phyloP scores from a whole-genome alignment of 2,888 invertebrate species.

The Drosophila bunnanda region DNA sequence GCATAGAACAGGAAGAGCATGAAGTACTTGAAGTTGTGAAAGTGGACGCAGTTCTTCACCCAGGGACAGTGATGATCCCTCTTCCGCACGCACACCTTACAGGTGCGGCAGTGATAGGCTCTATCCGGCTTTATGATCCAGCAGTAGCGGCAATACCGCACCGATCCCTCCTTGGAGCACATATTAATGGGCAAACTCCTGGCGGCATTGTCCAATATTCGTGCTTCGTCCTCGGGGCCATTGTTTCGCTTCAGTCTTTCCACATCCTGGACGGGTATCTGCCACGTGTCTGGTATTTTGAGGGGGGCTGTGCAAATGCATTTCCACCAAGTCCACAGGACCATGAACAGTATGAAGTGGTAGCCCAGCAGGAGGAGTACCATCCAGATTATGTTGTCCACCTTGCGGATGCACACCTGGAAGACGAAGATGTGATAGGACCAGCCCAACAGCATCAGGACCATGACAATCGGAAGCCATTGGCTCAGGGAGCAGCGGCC shows the following conservation, averaged over 20 bases:
- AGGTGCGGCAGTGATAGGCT: constrained; percentile 98
- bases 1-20: constrained; percentile 97
- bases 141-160: constrained; percentile 97
- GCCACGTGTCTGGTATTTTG: constrained; percentile 87
- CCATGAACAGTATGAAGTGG: constrained; percentile 14
- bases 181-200: constrained; percentile 92
- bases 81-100: constrained; percentile 95
- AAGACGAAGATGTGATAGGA: constrained; percentile 25
- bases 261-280: constrained; percentile 90
- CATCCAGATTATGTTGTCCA: background rate
- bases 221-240: constrained; percentile 90
- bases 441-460: constrained; percentile 11
- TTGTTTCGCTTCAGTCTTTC: constrained; percentile 91
- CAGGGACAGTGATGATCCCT: constrained; percentile 99
- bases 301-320: background rate
- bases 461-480: constrained; percentile 9
- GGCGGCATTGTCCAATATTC: constrained; percentile 91
- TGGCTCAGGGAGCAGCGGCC: background rate
- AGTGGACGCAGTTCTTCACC: constrained; percentile 97
- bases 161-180: constrained; percentile 87
- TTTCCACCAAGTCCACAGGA: constrained; percentile 20
- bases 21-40: constrained; percentile 99
- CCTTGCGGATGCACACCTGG: constrained; percentile 15
- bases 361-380: constrained; percentile 1
- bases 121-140: constrained; percentile 97